A percentile compares a stretch with the other conserved stretches of the same genome.
Evolutionary conservation across 2,113 vertebrate genomes (phyloP).

Genomic region (Origma solitaria): DNA sequence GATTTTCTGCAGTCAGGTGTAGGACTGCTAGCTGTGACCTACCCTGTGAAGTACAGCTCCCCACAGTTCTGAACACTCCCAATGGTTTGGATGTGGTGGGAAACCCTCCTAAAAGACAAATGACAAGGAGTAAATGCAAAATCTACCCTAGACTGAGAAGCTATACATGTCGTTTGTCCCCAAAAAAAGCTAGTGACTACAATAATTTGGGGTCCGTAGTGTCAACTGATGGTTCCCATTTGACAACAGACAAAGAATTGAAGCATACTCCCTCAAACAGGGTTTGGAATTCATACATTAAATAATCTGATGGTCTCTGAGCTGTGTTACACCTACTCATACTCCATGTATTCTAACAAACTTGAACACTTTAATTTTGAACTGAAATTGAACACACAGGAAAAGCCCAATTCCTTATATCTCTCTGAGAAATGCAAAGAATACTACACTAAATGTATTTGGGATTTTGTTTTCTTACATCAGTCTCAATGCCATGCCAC

Average conservation of each 20-base stretch:
- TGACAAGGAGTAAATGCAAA: not conserved
- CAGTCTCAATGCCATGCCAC: not conserved
- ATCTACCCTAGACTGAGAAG: not conserved
- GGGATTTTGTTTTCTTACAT: not conserved
- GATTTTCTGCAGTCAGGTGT: not conserved
- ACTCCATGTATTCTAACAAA: not conserved
- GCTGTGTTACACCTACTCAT: not conserved
- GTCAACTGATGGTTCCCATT: not conserved
- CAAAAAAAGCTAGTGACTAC: not conserved
- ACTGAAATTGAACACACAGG: not conserved
- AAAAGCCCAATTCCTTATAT: not conserved
- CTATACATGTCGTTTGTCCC: not conserved
- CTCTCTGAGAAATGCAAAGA: not conserved
- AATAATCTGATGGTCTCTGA: not conserved
- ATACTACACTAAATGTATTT: not conserved
- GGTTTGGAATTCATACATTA: not conserved
- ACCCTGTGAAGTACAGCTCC: fast-evolving
- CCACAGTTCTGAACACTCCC: not conserved
- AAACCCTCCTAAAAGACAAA: not conserved
- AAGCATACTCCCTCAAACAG: not conserved
- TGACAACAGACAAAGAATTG: not conserved
- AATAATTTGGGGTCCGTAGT: not conserved
- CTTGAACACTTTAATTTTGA: not conserved
- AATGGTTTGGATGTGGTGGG: not conserved
- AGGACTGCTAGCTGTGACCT: not conserved